phyloP scores from a whole-genome alignment of 2,888 invertebrate genomes.

The Phytoseiulus persimilis region DNA sequence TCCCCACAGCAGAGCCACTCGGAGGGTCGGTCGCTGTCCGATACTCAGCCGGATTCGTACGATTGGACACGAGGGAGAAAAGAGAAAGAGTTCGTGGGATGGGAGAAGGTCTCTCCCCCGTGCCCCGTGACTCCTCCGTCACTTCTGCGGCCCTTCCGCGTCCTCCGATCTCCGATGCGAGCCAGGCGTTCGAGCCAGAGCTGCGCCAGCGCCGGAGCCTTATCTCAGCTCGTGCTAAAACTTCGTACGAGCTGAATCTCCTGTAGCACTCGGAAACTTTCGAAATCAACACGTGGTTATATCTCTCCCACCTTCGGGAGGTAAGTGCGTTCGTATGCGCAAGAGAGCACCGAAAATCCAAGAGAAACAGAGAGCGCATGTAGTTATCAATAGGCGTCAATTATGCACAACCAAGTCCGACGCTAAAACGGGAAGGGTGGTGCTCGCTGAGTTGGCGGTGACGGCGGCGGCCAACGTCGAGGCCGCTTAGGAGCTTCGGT shows the following conservation, averaged over 20 bases:
- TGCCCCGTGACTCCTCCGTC: too few species aligned
- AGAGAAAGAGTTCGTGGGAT: too few species aligned
- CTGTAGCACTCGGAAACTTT: neutral
- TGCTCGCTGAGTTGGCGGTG: neutral
- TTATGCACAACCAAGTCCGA: neutral
- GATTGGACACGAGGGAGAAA: too few species aligned
- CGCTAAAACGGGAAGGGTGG: neutral
- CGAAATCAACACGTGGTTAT: neutral
- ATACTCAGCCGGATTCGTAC: too few species aligned
- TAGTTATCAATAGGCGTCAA: neutral
- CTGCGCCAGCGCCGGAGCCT: neutral
- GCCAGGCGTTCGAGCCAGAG: neutral
- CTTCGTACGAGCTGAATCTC: neutral
- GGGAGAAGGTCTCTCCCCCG: too few species aligned
- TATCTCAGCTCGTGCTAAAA: neutral
- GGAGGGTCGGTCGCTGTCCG: too few species aligned
- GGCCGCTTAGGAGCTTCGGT: neutral
- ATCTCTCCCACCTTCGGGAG: neutral
- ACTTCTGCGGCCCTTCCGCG: too few species aligned
- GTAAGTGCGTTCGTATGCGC: neutral
- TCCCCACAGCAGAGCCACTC: too few species aligned
- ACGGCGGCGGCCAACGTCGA: neutral
- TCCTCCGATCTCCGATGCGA: too few species aligned
- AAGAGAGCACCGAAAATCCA: neutral
- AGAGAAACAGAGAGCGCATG: neutral